Conservation (phyloP, 2,113 vertebrate genomes). For the Pluvianellus socialis region DNA sequence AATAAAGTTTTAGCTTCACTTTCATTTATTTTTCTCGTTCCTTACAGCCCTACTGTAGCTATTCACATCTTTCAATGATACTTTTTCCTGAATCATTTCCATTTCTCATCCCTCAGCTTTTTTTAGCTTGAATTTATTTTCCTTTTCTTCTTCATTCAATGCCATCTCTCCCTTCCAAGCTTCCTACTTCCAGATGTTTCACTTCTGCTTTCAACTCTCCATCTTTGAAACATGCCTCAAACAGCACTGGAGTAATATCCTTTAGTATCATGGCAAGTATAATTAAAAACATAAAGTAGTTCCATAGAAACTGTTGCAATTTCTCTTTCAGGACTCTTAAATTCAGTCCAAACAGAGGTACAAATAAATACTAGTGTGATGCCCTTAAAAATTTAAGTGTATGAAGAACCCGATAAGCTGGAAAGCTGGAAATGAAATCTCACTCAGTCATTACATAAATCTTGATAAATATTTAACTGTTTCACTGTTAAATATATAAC, state of each 20-base stretch:
- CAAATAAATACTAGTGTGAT: not conserved
- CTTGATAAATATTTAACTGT: not conserved
- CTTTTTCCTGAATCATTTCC: not conserved
- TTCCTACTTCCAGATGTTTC: not conserved
- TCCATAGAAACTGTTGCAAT: not conserved
- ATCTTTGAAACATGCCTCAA: not conserved
- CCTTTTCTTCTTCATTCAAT: not conserved
- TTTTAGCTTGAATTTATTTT: constrained; percentile 6
- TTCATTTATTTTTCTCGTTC: not conserved
- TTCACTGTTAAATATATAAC: not conserved
- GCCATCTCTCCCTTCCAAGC: not conserved
- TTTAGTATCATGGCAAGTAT: not conserved
- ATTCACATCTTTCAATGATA: not conserved
- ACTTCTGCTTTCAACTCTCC: not conserved
- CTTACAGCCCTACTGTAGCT: not conserved
- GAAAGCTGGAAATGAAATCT: not conserved
- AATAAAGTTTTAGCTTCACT: not conserved
- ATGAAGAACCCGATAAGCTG: not conserved
- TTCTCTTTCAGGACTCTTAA: not conserved
- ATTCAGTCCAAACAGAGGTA: not conserved
- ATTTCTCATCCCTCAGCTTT: not conserved
- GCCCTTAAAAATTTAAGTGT: not conserved
- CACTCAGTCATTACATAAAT: not conserved
- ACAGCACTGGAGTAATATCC: not conserved
- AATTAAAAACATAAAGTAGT: not conserved